phyloP scores from a whole-genome alignment of 2,797 vertebrate genomes.

The Taenioides sp. region DNA sequence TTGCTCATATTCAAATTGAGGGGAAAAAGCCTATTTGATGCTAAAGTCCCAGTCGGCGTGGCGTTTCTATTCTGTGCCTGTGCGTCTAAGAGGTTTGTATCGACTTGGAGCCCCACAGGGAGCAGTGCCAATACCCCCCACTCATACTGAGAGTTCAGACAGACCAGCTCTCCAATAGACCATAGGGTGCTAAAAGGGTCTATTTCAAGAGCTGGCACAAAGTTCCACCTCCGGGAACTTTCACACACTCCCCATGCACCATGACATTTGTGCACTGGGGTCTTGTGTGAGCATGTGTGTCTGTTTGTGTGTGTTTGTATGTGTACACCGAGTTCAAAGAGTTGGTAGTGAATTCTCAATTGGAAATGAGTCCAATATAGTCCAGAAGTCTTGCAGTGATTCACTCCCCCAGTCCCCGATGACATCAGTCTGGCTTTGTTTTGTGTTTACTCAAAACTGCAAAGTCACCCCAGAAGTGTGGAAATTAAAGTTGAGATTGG shows the following conservation, averaged over 20 bases:
- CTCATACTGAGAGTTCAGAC: slow-evolving; percentile 57
- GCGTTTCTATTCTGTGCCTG: neutral
- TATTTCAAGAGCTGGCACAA: slow-evolving; percentile 56
- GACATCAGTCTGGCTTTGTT: slow-evolving; percentile 29
- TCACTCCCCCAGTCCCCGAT: slow-evolving; percentile 36
- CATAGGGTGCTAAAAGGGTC: slow-evolving; percentile 68
- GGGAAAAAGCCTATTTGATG: slow-evolving; percentile 28
- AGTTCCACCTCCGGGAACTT: slow-evolving; percentile 57
- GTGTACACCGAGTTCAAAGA: slow-evolving; percentile 54
- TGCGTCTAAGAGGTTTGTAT: slow-evolving; percentile 60
- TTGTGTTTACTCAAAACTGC: slow-evolving; percentile 8
- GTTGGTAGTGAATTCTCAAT: slow-evolving; percentile 45
- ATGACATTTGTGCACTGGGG: slow-evolving; percentile 34
- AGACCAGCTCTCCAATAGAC: slow-evolving; percentile 57
- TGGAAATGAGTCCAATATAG: slow-evolving; percentile 49
- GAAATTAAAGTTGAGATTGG: slow-evolving; percentile 5
- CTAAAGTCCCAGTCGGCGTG: slow-evolving; percentile 3
- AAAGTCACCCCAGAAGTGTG: slow-evolving; percentile 8
- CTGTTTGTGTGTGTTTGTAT: slow-evolving; percentile 29
- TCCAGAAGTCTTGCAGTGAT: slow-evolving; percentile 36
- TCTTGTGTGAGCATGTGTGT: slow-evolving; percentile 7
- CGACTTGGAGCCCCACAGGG: slow-evolving; percentile 55
- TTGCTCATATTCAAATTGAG: slow-evolving; percentile 12
- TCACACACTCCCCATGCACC: slow-evolving; percentile 33
- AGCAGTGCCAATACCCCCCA: slow-evolving; percentile 54